These are phyloP conservation scores for Meloidogyne hapla DNA, from an alignment of 1,140 invertebrate species.

Conservation along the genomic window DNA sequence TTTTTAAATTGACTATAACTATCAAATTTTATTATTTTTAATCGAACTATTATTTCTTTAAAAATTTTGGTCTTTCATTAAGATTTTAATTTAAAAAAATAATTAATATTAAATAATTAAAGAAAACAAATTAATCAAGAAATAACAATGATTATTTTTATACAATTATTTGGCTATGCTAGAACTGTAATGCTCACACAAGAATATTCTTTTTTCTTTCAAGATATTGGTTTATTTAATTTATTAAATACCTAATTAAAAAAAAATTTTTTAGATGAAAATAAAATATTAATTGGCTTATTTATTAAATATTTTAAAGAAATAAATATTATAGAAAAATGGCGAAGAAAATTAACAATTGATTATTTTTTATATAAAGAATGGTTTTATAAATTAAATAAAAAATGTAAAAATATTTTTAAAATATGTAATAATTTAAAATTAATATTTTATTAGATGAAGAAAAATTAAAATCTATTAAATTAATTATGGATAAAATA, in stretches of 20 bases:
- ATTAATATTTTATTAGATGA: neutral
- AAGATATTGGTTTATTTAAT: too few species aligned
- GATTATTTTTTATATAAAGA: conserved; percentile 3
- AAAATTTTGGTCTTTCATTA: too few species aligned
- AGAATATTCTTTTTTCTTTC: neutral
- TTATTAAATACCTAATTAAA: neutral
- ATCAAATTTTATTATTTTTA: too few species aligned
- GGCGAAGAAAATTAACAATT: neutral
- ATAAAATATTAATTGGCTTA: neutral
- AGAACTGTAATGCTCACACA: neutral
- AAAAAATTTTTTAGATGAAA: neutral
- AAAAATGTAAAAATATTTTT: conserved; percentile 1
- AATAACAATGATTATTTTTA: neutral
- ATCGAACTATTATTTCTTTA: too few species aligned
- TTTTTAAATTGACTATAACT: too few species aligned
- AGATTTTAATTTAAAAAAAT: too few species aligned
- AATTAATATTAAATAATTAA: neutral
- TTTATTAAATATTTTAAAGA: neutral
- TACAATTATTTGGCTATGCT: neutral
- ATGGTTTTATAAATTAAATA: neutral
- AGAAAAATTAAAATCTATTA: neutral
- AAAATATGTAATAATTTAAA: neutral
- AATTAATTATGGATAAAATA: neutral
- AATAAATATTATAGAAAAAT: neutral
- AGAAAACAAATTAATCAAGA: neutral